phyloP scores from a whole-genome alignment of 2,797 vertebrate species.

The Gymnothorax reevesii region DNA sequence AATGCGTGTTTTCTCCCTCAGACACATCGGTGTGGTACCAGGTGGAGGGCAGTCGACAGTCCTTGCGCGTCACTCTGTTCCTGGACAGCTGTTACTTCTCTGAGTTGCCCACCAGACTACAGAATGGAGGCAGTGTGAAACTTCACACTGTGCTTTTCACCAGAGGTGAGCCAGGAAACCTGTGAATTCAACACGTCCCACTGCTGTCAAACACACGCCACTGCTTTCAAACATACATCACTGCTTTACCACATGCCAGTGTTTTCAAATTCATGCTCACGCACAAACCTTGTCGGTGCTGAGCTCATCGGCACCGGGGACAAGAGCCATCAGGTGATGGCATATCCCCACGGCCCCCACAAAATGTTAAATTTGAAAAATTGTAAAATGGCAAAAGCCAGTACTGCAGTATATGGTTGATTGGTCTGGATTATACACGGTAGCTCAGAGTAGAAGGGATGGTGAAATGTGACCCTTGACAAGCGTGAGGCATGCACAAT shows the following conservation, averaged over 20 bases:
- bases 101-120: constrained; percentile 88
- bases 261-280: no score
- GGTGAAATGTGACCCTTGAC: no score
- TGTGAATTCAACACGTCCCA: not conserved
- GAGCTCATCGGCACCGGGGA: no score
- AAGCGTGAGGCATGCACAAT: no score
- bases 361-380: no score
- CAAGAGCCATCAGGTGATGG: no score
- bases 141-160: constrained; percentile 92
- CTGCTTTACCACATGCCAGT: not conserved
- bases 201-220: not conserved
- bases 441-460: no score
- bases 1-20: constrained; percentile 50
- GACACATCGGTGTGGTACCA: constrained; percentile 91
- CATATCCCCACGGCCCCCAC: no score
- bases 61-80: constrained; percentile 87
- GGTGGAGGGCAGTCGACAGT: constrained; percentile 91
- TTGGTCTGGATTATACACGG: no score
- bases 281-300: no score
- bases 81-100: constrained; percentile 94
- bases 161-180: constrained; percentile 72
- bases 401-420: no score
- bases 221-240: not conserved
- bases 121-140: constrained; percentile 89
- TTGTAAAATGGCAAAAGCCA: no score